A percentile compares a stretch with the other conserved stretches of the same genome.
Evolutionary conservation across 2,113 vertebrate genomes (phyloP).

Genomic region (Sinocyclocheilus anophthalmus): DNA sequence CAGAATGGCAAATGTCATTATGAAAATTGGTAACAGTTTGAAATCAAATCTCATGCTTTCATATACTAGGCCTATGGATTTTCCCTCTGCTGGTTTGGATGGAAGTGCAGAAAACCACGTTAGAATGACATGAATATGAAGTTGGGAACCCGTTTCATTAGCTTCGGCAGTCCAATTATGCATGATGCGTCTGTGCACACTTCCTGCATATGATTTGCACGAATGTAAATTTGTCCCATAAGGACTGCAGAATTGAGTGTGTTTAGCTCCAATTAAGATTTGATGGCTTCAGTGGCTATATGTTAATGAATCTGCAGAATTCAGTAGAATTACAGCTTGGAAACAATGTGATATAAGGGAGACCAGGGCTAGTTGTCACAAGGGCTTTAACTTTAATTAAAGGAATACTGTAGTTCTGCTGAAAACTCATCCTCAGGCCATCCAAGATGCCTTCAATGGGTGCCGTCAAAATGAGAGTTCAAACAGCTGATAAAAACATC

Average conservation of each 20-base stretch:
- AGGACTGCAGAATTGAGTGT: not conserved
- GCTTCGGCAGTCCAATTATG: not conserved
- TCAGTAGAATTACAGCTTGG: not conserved
- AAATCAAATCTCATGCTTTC: not conserved
- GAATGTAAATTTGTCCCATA: not conserved
- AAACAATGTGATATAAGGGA: not conserved
- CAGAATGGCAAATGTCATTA: not conserved
- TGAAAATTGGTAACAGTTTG: not conserved
- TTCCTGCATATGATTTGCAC: constrained; percentile 8
- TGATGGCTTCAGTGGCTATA: not conserved
- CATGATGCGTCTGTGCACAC: not conserved
- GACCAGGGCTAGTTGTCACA: not conserved
- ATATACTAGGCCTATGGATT: not conserved
- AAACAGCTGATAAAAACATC: too few relatives aligned
- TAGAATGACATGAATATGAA: constrained; percentile 7
- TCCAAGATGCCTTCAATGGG: too few relatives aligned
- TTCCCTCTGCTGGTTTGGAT: not conserved
- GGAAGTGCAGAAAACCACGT: not conserved
- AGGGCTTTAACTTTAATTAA: not conserved
- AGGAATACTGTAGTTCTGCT: not conserved
- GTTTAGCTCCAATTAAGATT: constrained; percentile 1
- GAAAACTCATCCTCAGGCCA: too few relatives aligned
- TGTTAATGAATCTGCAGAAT: not conserved
- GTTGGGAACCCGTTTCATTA: not conserved
- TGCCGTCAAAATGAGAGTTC: too few relatives aligned